These are phyloP conservation scores for Gorsachius goisagi DNA, from an alignment of 2,113 vertebrate genomes.

Conservation along the genomic window DNA sequence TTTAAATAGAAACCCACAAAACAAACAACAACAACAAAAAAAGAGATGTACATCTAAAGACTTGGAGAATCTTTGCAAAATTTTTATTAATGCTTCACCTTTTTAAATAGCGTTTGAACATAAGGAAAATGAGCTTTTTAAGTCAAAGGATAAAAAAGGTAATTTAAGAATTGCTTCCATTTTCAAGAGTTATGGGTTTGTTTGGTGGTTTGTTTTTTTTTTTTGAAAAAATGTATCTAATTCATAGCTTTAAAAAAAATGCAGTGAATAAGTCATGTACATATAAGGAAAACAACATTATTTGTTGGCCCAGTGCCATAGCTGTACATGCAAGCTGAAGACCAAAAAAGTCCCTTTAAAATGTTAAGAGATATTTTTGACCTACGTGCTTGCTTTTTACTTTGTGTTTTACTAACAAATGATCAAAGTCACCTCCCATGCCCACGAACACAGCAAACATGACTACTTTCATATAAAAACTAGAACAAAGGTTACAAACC, in stretches of 20 bases:
- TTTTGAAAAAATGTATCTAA: not conserved
- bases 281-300: constrained; percentile 37
- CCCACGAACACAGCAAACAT: not conserved
- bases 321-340: not conserved
- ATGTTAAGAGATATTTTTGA: not conserved
- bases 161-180: not conserved
- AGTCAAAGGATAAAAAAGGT: not conserved
- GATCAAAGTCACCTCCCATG: not conserved
- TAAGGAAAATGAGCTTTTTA: not conserved
- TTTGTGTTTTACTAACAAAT: not conserved
- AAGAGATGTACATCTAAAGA: not conserved
- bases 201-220: not conserved
- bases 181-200: not conserved
- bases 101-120: not conserved
- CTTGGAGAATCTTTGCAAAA: not conserved
- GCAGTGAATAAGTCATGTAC: not conserved
- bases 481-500: not conserved
- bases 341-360: constrained; percentile 14
- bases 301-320: not conserved
- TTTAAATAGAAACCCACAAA: not conserved
- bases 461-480: not conserved
- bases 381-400: not conserved
- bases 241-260: not conserved
- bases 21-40: not conserved
- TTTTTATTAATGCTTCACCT: not conserved